Base-by-base conservation (phyloP, 1,140 invertebrate species). In the Adoxophyes honmai region DNA sequence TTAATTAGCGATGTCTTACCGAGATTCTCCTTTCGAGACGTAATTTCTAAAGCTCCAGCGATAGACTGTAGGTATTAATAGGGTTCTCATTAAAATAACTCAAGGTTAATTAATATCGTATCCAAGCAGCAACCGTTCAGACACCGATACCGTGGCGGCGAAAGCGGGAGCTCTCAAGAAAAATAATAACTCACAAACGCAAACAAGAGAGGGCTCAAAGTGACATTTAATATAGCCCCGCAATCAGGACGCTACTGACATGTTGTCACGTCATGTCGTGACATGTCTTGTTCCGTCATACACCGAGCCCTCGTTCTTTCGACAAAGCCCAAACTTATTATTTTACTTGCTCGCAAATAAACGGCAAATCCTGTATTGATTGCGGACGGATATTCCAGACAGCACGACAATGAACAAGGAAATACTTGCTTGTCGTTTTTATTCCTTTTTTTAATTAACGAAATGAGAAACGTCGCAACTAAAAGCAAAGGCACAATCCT, bases 201-300 rank as follows among this genome's bases (percentile, higher is more conserved):
- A 28, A 28, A 28, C 21, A 28, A 28, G 21, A 28, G 21, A 28
- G 21, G 21, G 2, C 21, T 28, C 21, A 28, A 28, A 28, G 21
- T 28, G 21, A 28, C 21, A 6, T 28, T 28, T 28, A 28, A 28
- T 28, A 28, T 28, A 28, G 21, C 21, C 6, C 21, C 21, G 6
- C 21, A 28, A 28, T 28, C 21, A 28, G 21, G 21, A 28, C 21
- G 21, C 21, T 28, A 28, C 21, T 42, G 14, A 8, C 34, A 28
- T 42, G 13, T 2, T 42, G 48, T 37, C 38, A 34, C 38, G 35
- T 34, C 18, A 57, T 37, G 35, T 59, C 21, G 21, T 28, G 21
- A 28, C 57, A 34, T 15, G 42, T 59, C 36, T 42, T 53, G 57
- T 51, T 28, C 1, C 51, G 51, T 59, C 51, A 59, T 53, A 59